Percentiles rank a stretch among this genome's conserved stretches.
phyloP scores from a whole-genome alignment of 2,113 vertebrate species.

The Phrynosoma platyrhinos region DNA sequence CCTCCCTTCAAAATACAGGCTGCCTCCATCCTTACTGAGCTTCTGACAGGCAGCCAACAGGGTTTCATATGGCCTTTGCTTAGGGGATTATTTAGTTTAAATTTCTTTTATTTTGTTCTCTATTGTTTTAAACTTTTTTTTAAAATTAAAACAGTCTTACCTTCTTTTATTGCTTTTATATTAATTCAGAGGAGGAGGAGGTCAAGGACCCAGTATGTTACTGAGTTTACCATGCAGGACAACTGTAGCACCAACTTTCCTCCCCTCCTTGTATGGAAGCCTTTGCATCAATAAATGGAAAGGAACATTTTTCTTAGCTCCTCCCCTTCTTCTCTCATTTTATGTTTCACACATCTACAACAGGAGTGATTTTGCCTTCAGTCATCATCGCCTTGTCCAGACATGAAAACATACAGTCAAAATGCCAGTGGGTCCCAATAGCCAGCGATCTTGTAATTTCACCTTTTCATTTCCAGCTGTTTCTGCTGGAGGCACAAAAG shows the following conservation, averaged over 20 bases:
- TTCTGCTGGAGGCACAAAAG: slow-evolving; percentile 13
- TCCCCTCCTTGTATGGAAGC: not conserved
- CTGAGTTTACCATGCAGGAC: no score
- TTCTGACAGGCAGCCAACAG: no score
- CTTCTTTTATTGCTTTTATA: no score
- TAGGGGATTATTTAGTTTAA: no score
- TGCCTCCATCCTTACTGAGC: no score
- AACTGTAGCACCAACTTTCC: not conserved
- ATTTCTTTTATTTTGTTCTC: no score
- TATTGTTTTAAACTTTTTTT: no score
- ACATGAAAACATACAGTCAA: slow-evolving; percentile 20
- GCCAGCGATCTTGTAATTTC: slow-evolving; percentile 2
- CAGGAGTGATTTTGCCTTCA: not conserved
- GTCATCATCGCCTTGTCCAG: slow-evolving; percentile 28
- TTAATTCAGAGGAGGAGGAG: no score
- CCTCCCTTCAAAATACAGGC: no score
- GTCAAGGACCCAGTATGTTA: not conserved
- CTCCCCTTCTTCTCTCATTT: not conserved
- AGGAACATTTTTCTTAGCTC: not conserved
- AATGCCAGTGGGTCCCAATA: slow-evolving; percentile 13
- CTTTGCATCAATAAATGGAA: not conserved
- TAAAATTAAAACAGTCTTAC: no score
- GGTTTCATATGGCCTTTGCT: no score
- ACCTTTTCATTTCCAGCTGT: slow-evolving; percentile 25
- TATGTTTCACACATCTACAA: not conserved